These are phyloP conservation scores for Pempheris klunzingeri DNA, from an alignment of 2,797 vertebrate genomes.

Conservation along the genomic window DNA sequence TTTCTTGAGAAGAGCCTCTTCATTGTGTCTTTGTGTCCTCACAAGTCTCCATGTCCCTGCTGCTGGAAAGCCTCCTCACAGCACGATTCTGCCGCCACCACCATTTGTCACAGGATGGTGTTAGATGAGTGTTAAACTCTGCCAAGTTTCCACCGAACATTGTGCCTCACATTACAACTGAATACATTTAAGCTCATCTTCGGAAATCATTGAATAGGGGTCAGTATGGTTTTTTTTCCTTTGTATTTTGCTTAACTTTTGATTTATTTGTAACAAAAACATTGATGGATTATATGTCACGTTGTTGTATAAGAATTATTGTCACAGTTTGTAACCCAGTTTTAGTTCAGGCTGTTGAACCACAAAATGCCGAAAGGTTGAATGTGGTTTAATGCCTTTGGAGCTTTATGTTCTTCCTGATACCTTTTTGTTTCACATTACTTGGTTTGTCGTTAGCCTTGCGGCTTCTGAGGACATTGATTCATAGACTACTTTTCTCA, in stretches of 20 bases:
- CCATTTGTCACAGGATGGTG: constrained; percentile 43
- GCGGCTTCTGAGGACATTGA: background rate
- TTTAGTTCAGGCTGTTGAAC: background rate
- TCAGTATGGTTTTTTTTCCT: background rate
- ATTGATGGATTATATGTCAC: background rate
- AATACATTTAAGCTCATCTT: background rate
- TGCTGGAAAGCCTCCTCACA: constrained; percentile 45
- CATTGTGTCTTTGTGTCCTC: constrained; percentile 45
- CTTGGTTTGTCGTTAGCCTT: background rate
- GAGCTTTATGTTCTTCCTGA: background rate
- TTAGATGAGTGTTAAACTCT: constrained; percentile 20
- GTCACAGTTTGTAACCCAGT: background rate
- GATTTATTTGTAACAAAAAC: constrained; percentile 12
- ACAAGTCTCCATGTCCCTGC: constrained; percentile 41
- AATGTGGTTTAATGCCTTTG: background rate
- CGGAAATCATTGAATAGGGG: background rate
- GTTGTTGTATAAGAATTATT: constrained; percentile 2
- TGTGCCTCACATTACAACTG: background rate
- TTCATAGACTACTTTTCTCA: background rate
- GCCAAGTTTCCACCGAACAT: constrained; percentile 22
- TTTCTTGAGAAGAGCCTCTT: constrained; percentile 19
- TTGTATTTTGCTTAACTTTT: background rate
- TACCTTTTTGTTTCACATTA: background rate
- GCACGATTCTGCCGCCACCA: constrained; percentile 21
- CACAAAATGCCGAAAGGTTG: background rate